These are phyloP conservation scores for Autographa pulchrina DNA, from an alignment of 2,888 invertebrate genomes.

Conservation along the genomic window DNA sequence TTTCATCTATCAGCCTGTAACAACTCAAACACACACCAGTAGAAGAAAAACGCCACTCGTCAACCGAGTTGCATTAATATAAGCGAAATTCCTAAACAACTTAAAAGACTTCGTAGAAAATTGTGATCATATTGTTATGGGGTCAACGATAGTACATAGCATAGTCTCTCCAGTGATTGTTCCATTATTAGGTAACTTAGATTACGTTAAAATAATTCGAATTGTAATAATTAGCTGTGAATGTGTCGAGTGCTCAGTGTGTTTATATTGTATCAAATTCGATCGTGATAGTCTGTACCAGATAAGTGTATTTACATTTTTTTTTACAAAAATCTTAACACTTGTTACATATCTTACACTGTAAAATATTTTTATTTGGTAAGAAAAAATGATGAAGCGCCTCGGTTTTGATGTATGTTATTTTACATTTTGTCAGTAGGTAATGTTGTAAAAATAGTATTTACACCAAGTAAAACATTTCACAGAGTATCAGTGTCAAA, in stretches of 20 bases:
- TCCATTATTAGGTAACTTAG: constrained; percentile 64
- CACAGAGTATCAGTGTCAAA: constrained; percentile 65
- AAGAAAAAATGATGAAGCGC: constrained; percentile 32
- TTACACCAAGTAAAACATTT: constrained; percentile 67
- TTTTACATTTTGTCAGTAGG: constrained; percentile 27
- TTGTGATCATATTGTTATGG: constrained; percentile 73
- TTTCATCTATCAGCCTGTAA: constrained; percentile 83
- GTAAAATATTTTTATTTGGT: constrained; percentile 71
- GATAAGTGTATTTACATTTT: constrained; percentile 80
- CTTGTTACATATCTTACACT: constrained; percentile 88
- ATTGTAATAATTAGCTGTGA: constrained; percentile 70
- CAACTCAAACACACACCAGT: constrained; percentile 86
- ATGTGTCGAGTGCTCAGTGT: constrained; percentile 60
- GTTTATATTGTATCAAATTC: constrained; percentile 55
- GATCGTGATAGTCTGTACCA: constrained; percentile 72
- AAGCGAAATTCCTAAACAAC: constrained; percentile 61
- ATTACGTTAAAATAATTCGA: constrained; percentile 63
- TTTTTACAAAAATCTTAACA: constrained; percentile 71
- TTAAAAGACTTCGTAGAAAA: constrained; percentile 64
- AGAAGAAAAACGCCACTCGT: constrained; percentile 91
- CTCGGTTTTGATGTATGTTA: constrained; percentile 26
- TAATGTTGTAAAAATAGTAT: constrained; percentile 25
- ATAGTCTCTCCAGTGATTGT: constrained; percentile 70
- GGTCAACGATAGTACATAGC: constrained; percentile 66
- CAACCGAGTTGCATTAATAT: constrained; percentile 85